Conservation (phyloP, 2,797 vertebrate genomes). For the Mormyrops boulengeri region DNA sequence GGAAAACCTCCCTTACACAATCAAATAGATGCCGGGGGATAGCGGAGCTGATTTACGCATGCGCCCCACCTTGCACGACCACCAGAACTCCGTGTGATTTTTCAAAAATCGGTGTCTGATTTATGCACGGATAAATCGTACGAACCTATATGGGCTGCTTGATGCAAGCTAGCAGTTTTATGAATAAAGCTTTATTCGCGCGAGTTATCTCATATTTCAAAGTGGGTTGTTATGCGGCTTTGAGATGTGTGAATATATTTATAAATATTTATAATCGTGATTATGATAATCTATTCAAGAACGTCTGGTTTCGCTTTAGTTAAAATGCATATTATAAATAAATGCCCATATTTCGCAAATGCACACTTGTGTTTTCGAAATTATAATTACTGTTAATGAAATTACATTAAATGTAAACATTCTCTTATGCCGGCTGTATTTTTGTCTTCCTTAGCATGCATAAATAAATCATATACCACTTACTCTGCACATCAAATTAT, state of each 20-base stretch:
- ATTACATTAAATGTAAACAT: background rate
- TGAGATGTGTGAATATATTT: background rate
- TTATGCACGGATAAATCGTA: background rate
- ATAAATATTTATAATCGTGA: background rate
- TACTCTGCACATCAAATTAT: background rate
- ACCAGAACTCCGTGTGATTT: background rate
- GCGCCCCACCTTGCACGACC: background rate
- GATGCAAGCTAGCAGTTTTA: background rate
- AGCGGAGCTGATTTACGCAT: background rate
- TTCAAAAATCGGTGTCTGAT: background rate
- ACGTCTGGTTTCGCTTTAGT: background rate
- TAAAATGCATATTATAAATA: background rate
- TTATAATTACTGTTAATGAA: background rate
- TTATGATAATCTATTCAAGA: background rate
- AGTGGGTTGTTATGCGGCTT: background rate
- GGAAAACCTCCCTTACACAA: conserved; percentile 7
- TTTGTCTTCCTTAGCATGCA: background rate
- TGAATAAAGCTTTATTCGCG: background rate
- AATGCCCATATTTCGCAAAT: background rate
- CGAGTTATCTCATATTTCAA: background rate
- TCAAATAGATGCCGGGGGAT: background rate
- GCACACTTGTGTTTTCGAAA: background rate
- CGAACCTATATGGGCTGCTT: background rate
- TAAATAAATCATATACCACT: background rate
- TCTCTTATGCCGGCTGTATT: background rate